phyloP scores from a whole-genome alignment of 2,797 vertebrate genomes.

The Pogonophryne albipinna region DNA sequence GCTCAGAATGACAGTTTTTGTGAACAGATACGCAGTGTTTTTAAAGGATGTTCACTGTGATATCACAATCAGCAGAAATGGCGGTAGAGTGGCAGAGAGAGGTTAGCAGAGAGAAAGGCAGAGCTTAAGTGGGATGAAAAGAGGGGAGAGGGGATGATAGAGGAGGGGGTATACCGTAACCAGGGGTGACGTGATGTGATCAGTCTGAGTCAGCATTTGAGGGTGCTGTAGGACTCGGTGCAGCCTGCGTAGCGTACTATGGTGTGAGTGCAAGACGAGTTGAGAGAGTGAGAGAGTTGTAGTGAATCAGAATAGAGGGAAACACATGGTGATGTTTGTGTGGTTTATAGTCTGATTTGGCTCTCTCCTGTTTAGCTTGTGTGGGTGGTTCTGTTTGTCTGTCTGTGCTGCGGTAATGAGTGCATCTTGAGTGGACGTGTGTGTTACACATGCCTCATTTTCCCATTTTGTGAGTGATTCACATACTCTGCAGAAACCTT shows the following conservation, averaged over 20 bases:
- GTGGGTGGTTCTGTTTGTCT: conserved; percentile 36
- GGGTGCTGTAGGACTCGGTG: conserved; percentile 69
- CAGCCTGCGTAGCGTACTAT: conserved; percentile 45
- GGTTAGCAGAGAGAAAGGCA: conserved; percentile 36
- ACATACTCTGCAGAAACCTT: conserved; percentile 4
- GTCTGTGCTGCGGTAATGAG: conserved; percentile 22
- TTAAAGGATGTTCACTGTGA: background rate
- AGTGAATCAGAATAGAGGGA: conserved; percentile 21
- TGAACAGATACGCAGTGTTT: background rate
- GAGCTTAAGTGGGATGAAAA: conserved; percentile 58
- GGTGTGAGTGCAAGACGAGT: conserved; percentile 16
- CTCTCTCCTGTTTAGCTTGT: conserved; percentile 45
- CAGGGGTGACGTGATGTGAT: conserved; percentile 62
- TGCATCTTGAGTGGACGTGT: background rate
- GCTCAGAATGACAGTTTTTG: background rate
- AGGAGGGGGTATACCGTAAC: conserved; percentile 53
- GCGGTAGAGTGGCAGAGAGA: conserved; percentile 39
- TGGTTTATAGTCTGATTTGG: conserved; percentile 33
- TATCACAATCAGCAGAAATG: conserved; percentile 3
- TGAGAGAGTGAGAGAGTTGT: conserved; percentile 10
- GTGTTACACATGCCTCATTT: conserved; percentile 1
- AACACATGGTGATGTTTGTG: conserved; percentile 51
- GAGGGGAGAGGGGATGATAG: conserved; percentile 18
- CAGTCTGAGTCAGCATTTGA: conserved; percentile 76
- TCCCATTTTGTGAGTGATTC: conserved; percentile 13